phyloP scores from a whole-genome alignment of 2,113 vertebrate genomes.

The Himantopus leucocephalus region DNA sequence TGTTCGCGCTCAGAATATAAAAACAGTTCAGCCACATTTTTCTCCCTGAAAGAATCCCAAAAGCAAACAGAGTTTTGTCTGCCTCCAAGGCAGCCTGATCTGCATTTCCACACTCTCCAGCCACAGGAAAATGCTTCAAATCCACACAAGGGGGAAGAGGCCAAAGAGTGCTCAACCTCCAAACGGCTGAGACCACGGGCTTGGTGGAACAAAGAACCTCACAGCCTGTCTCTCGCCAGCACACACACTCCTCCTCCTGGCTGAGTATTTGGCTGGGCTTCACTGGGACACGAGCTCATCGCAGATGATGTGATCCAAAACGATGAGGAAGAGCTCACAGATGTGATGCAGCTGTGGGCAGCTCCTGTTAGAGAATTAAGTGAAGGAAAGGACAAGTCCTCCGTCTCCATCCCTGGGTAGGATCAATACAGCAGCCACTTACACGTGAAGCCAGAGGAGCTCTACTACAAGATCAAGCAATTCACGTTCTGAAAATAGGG shows the following conservation, averaged over 20 bases:
- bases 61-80: conserved; percentile 38
- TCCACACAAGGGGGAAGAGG: neutral
- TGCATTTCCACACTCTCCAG: neutral
- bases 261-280: neutral
- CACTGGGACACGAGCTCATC: neutral
- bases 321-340: neutral
- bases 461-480: neutral
- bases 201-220: neutral
- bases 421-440: neutral
- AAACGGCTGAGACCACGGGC: rapidly evolving
- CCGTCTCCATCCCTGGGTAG: neutral
- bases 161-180: neutral
- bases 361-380: neutral
- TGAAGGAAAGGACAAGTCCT: neutral
- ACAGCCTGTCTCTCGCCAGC: neutral
- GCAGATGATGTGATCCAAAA: rapidly evolving
- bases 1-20: conserved; percentile 9
- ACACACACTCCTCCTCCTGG: neutral
- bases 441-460: neutral
- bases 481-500: neutral
- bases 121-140: neutral
- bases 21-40: conserved; percentile 18
- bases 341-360: conserved; percentile 11
- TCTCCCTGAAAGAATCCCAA: neutral
- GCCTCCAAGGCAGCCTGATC: neutral